Percentiles rank a stretch among this genome's conserved stretches.
Evolutionary conservation across 2,888 invertebrate genomes (phyloP).

Genomic region (Protonemura montana): DNA sequence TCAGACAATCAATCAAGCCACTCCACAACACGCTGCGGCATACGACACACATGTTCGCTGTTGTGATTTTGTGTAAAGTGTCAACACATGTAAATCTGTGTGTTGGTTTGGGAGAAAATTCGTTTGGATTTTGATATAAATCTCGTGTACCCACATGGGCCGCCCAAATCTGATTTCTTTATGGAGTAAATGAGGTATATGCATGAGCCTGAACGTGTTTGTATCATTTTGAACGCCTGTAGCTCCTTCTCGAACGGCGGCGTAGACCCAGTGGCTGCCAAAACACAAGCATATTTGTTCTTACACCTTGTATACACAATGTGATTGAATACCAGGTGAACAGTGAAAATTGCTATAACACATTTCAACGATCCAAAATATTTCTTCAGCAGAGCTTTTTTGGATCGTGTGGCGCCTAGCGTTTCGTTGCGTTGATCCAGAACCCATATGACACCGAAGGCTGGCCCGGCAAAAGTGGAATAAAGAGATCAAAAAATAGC

Average conservation of each 20-base stretch:
- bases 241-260: not conserved
- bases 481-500: slow-evolving; percentile 31
- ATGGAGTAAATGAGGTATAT: not conserved
- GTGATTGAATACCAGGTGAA: too few species aligned
- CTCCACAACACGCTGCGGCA: not conserved
- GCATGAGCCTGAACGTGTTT: not conserved
- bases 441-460: not conserved
- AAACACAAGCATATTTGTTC: not conserved
- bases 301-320: not conserved
- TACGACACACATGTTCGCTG: slow-evolving; percentile 13
- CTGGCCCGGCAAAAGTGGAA: not conserved
- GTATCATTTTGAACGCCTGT: not conserved
- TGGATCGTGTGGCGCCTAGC: not conserved
- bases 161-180: not conserved
- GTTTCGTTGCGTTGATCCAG: not conserved
- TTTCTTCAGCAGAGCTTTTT: not conserved
- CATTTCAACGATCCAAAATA: not conserved
- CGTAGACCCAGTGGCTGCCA: not conserved
- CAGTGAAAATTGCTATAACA: too few species aligned
- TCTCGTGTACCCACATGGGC: not conserved
- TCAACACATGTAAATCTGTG: slow-evolving; percentile 33
- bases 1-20: slow-evolving; percentile 1
- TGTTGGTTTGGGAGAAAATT: not conserved
- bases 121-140: slow-evolving; percentile 7
- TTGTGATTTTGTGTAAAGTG: slow-evolving; percentile 23